Evolutionary conservation across 2,888 invertebrate species (phyloP).

Genomic region (Pseudanteris insignis): DNA sequence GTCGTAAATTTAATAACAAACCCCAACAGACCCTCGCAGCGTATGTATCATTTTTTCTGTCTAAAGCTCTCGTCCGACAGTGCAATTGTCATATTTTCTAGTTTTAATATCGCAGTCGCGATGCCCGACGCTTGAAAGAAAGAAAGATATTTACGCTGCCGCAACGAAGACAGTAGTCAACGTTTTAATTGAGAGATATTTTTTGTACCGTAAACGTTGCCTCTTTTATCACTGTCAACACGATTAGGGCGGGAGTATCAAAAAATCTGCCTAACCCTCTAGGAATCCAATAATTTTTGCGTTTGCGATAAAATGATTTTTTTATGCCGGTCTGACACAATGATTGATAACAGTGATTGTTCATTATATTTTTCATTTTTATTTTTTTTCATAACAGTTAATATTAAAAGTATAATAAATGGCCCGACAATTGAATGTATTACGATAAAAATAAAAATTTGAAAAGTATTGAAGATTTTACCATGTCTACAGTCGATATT

Average conservation of each 20-base stretch:
- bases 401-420: too few relatives aligned
- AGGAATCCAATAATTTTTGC: slow-evolving; percentile 1
- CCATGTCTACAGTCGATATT: too few relatives aligned
- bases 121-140: slow-evolving; percentile 13
- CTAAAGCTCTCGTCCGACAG: slow-evolving; percentile 15
- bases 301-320: neutral
- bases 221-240: slow-evolving; percentile 13
- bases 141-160: slow-evolving; percentile 8
- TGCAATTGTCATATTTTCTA: slow-evolving; percentile 25
- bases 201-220: slow-evolving; percentile 11
- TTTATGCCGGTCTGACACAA: too few relatives aligned
- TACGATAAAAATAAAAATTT: too few relatives aligned
- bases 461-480: too few relatives aligned
- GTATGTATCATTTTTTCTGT: slow-evolving; percentile 19
- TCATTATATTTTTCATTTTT: too few relatives aligned
- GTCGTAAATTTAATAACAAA: slow-evolving; percentile 27
- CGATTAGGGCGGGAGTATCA: neutral
- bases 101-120: slow-evolving; percentile 19
- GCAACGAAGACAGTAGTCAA: slow-evolving; percentile 19
- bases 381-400: too few relatives aligned
- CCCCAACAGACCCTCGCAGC: slow-evolving; percentile 11
- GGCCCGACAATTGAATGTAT: too few relatives aligned
- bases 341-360: too few relatives aligned
- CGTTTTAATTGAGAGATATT: slow-evolving; percentile 24
- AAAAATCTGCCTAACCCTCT: slow-evolving; percentile 3